phyloP scores from a whole-genome alignment of 92 coral and sea anemone species.

The Ricordea florida region DNA sequence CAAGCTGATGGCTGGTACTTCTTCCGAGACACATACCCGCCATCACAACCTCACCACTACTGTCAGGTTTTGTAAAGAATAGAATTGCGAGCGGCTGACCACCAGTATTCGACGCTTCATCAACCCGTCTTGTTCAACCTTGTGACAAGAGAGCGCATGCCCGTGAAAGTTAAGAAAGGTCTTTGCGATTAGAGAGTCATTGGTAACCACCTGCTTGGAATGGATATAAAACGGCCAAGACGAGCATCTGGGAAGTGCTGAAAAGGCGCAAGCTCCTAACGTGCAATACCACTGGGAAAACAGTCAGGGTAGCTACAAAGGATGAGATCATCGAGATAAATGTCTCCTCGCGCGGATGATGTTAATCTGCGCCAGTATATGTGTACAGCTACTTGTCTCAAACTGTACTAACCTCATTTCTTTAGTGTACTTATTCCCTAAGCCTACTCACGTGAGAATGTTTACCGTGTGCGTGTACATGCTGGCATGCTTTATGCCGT shows the following conservation, averaged over 20 bases:
- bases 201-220: background rate
- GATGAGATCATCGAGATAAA: conserved; percentile 13
- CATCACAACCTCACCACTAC: conserved; percentile 30
- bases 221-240: background rate
- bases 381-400: too few relatives aligned
- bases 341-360: too few relatives aligned
- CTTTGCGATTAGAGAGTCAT: conserved; percentile 22
- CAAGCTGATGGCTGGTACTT: conserved; percentile 45
- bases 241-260: conserved; percentile 14
- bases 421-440: too few relatives aligned
- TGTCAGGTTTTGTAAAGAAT: conserved; percentile 45
- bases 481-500: too few relatives aligned
- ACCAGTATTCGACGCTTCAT: conserved; percentile 4
- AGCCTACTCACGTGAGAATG: too few relatives aligned
- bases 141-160: conserved; percentile 35
- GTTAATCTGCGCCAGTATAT: too few relatives aligned
- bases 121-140: conserved; percentile 43
- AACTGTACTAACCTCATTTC: too few relatives aligned
- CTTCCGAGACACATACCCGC: background rate
- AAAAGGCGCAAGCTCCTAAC: conserved; percentile 43
- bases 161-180: conserved; percentile 41
- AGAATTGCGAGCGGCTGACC: background rate
- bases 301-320: background rate
- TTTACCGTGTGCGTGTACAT: too few relatives aligned
- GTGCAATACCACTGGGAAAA: conserved; percentile 17